Percentiles rank a stretch among this genome's conserved stretches.
These are phyloP conservation scores for Euschistus heros DNA, from an alignment of 1,140 invertebrate genomes.

Conservation along the genomic window DNA sequence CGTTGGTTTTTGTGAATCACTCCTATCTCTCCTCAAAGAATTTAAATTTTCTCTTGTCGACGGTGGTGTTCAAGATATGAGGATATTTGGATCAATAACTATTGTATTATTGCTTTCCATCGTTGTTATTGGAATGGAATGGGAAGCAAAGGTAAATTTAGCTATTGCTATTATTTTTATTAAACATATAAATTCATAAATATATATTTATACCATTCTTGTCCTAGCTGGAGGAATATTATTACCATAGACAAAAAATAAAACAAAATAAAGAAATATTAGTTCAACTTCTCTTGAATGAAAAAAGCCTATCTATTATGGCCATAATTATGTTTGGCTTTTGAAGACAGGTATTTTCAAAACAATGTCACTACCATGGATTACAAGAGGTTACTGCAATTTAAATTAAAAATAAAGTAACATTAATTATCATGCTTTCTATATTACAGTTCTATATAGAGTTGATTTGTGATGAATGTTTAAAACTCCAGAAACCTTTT, in stretches of 20 bases:
- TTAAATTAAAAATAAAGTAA: too few relatives aligned
- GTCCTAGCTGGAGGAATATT: background rate
- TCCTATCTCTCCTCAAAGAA: conserved; percentile 52
- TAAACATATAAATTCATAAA: background rate
- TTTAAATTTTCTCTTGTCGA: conserved; percentile 48
- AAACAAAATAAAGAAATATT: too few relatives aligned
- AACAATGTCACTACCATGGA: too few relatives aligned
- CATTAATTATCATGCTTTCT: too few relatives aligned
- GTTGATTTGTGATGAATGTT: too few relatives aligned
- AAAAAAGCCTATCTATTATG: too few relatives aligned
- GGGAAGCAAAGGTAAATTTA: conserved; percentile 64
- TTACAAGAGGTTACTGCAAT: too few relatives aligned
- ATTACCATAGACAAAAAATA: background rate
- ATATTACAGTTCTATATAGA: too few relatives aligned
- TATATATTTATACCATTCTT: conserved; percentile 7
- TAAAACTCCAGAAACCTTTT: too few relatives aligned
- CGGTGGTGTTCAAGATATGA: conserved; percentile 45
- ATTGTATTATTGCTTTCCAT: conserved; percentile 64
- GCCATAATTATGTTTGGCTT: too few relatives aligned
- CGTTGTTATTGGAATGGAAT: conserved; percentile 81
- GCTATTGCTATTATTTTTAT: background rate
- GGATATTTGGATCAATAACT: conserved; percentile 61
- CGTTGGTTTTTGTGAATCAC: conserved; percentile 91
- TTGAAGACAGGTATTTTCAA: too few relatives aligned
- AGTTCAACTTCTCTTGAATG: too few relatives aligned